Evolutionary conservation across 2,797 vertebrate genomes (phyloP), one percentile per base, ranked within the genome.

Genomic region (Malacoctenus gilli): DNA sequence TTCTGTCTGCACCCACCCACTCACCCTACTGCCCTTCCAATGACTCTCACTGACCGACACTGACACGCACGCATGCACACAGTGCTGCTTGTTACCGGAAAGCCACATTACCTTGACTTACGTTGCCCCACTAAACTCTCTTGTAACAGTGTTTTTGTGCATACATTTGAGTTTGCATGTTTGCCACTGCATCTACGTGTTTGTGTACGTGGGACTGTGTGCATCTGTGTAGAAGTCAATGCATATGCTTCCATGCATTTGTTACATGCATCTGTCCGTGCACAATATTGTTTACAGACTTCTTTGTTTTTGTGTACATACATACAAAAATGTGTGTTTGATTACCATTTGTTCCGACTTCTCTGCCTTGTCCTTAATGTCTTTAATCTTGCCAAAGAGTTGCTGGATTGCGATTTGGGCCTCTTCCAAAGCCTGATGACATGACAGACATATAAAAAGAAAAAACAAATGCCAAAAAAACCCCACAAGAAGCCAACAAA

Each of bases 341-440:
- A 25, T 48, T 85, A 99, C 97, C 97, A 99, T 99, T 94, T 99
- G 96, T 72, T 99, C 97, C 1, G 97, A 99, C 78, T 99, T 99
- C 86, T 99, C 97, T 10, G 97, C 97, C 84, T 99, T 99, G 91
- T 99, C 97, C 89, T 99, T 99, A 87, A 99, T 99, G 88, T 99
- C 97, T 90, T 99, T 98, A 79, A 99, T 99, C 92, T 99, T 99
- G 58, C 95, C 95, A 5, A 99, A 99, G 78, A 99, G 95, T 60
- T 99, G 96, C 44, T 98, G 95, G 80, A 99, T 98, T 60, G 96
- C 96, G 77, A 95, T 94, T 85, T 99, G 97, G 41, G 97, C 96
- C 83, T 99, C 97, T 84, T 99, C 97, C 76, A 99, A 89, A 21
- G 96, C 97, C 97, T 99, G 82, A 14, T 36, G 37, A 76, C n/a